Conservation (phyloP, 1,140 invertebrate genomes). For the Heliconius eleuchia region DNA sequence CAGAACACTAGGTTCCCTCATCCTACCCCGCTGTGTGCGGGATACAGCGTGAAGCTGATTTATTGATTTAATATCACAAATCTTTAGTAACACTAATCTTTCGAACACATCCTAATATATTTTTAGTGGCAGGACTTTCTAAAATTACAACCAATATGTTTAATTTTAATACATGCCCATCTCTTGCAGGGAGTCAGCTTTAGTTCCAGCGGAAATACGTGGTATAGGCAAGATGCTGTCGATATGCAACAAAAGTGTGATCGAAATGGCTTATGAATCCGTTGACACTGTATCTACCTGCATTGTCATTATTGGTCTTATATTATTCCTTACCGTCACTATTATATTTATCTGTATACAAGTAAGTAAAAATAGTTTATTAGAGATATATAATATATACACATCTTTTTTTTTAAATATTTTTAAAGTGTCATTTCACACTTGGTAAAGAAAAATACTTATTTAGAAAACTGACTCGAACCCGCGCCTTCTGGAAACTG, state of each 20-base stretch:
- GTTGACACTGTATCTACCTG: constrained; percentile 83
- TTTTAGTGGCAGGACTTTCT: too few relatives aligned
- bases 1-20: neutral
- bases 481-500: too few relatives aligned
- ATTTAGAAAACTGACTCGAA: too few relatives aligned
- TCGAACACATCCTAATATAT: too few relatives aligned
- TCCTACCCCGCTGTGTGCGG: neutral
- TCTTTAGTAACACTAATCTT: too few relatives aligned
- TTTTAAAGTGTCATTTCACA: too few relatives aligned
- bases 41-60: neutral
- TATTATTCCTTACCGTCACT: constrained; percentile 81
- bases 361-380: constrained; percentile 54
- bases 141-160: neutral
- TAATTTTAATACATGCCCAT: neutral
- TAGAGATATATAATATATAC: neutral
- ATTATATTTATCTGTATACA: constrained; percentile 83
- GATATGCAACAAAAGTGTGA: constrained; percentile 74
- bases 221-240: constrained; percentile 80
- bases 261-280: constrained; percentile 78
- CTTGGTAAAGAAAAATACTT: too few relatives aligned
- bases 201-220: constrained; percentile 81
- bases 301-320: constrained; percentile 82
- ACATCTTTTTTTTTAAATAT: too few relatives aligned
- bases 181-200: constrained; percentile 75
- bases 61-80: too few relatives aligned